Percentiles rank a stretch among this genome's conserved stretches.
These are phyloP conservation scores for Perca flavescens DNA, from an alignment of 2,113 vertebrate species.

Conservation along the genomic window DNA sequence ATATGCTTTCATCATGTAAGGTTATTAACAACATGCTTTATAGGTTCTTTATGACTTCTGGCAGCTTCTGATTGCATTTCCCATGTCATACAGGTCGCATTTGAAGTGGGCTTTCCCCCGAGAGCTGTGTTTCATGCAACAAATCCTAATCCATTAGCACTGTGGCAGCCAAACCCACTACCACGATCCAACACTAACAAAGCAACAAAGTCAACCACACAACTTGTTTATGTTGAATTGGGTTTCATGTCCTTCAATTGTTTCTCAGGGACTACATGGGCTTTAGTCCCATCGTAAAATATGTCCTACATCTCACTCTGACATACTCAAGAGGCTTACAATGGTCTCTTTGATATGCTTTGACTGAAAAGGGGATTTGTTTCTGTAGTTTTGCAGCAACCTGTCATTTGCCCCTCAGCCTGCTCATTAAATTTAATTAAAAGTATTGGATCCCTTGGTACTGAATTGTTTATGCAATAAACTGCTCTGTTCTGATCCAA, in stretches of 20 bases:
- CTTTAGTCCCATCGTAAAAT: constrained; percentile 9
- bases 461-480: constrained; percentile 48
- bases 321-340: constrained; percentile 30
- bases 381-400: constrained; percentile 37
- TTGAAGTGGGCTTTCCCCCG: constrained; percentile 61
- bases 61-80: constrained; percentile 68
- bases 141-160: constrained; percentile 70
- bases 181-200: constrained; percentile 75
- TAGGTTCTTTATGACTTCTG: constrained; percentile 60
- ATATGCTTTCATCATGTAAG: constrained; percentile 58
- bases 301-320: constrained; percentile 8
- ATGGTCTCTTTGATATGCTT: constrained; percentile 45
- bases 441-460: constrained; percentile 29
- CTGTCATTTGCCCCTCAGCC: constrained; percentile 33
- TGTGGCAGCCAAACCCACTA: constrained; percentile 54
- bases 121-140: constrained; percentile 56
- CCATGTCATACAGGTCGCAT: constrained; percentile 63
- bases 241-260: constrained; percentile 71
- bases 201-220: constrained; percentile 43
- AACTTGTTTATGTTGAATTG: constrained; percentile 59
- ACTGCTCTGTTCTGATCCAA: constrained; percentile 12
- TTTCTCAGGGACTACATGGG: constrained; percentile 58
- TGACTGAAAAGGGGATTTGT: constrained; percentile 24
- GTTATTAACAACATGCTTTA: constrained; percentile 38
- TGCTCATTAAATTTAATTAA: constrained; percentile 68